Percentiles rank a stretch among this genome's conserved stretches.
Conservation (phyloP, 2,113 vertebrate species). For the Xenus cinereus region DNA sequence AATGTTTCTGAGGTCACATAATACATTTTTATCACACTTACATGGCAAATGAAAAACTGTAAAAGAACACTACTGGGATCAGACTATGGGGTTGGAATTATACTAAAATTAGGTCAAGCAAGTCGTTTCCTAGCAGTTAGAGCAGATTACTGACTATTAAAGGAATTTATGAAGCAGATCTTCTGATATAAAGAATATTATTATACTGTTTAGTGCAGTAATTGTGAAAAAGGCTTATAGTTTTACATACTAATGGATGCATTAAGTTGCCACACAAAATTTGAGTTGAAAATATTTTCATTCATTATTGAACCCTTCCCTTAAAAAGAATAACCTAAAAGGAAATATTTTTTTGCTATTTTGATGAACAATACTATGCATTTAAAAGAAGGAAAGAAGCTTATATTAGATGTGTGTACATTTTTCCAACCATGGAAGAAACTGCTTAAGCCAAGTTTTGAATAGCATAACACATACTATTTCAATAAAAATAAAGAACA, state of each 20-base stretch:
- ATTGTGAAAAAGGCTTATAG: slow-evolving; percentile 39
- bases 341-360: not conserved
- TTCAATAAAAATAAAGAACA: not conserved
- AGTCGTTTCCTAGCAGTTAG: slow-evolving; percentile 63
- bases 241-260: slow-evolving; percentile 53
- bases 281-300: slow-evolving; percentile 5
- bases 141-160: slow-evolving; percentile 64
- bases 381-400: not conserved
- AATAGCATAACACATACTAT: not conserved
- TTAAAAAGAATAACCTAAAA: not conserved
- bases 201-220: slow-evolving; percentile 40
- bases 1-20: slow-evolving; percentile 50
- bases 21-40: slow-evolving; percentile 17
- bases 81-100: slow-evolving; percentile 11
- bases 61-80: not conserved
- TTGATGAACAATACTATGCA: not conserved
- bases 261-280: slow-evolving; percentile 46
- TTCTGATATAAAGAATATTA: slow-evolving; percentile 64
- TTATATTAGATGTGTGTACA: not conserved
- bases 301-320: slow-evolving; percentile 23
- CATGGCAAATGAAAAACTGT: slow-evolving; percentile 23
- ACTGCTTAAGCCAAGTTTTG: not conserved
- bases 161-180: slow-evolving; percentile 66
- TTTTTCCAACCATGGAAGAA: not conserved
- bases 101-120: slow-evolving; percentile 55